Evolutionary conservation across 2,888 invertebrate species (phyloP).

Genomic region (Hedya salicella): DNA sequence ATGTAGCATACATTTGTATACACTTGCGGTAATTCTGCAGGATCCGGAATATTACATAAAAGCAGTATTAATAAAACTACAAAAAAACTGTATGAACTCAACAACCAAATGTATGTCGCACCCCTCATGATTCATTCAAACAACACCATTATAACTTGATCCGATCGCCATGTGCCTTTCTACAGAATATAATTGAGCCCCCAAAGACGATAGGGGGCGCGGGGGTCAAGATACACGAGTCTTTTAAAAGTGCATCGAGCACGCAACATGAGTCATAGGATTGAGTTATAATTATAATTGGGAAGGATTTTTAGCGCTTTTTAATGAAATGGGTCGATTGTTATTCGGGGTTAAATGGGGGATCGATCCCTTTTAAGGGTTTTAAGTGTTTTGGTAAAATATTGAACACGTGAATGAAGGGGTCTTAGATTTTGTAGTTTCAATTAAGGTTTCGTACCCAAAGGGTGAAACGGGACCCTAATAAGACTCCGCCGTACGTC

Average conservation of each 20-base stretch:
- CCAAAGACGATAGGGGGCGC: constrained; percentile 51
- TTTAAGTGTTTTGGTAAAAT: constrained; percentile 3
- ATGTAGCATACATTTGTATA: too few relatives aligned
- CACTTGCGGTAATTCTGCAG: too few relatives aligned
- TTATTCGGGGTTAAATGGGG: constrained; percentile 8
- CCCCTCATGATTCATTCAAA: constrained; percentile 44
- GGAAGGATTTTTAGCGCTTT: constrained; percentile 29
- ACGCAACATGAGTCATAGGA: constrained; percentile 58
- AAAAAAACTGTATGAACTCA: too few relatives aligned
- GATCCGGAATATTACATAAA: too few relatives aligned
- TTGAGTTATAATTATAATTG: constrained; percentile 33
- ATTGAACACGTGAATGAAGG: not conserved
- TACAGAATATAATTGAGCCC: constrained; percentile 55
- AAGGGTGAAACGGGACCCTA: too few relatives aligned
- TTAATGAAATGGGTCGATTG: constrained; percentile 34
- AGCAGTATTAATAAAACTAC: too few relatives aligned
- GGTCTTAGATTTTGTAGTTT: not conserved
- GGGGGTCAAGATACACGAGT: constrained; percentile 58
- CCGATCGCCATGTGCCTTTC: constrained; percentile 50
- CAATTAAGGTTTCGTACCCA: too few relatives aligned
- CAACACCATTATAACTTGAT: constrained; percentile 54
- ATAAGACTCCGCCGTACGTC: too few relatives aligned
- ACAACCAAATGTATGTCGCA: constrained; percentile 1
- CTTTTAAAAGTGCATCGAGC: constrained; percentile 57
- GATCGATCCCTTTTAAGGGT: constrained; percentile 2